Evolutionary conservation across 2,797 vertebrate species (phyloP).

Genomic region (Pseudomugil tenellus): DNA sequence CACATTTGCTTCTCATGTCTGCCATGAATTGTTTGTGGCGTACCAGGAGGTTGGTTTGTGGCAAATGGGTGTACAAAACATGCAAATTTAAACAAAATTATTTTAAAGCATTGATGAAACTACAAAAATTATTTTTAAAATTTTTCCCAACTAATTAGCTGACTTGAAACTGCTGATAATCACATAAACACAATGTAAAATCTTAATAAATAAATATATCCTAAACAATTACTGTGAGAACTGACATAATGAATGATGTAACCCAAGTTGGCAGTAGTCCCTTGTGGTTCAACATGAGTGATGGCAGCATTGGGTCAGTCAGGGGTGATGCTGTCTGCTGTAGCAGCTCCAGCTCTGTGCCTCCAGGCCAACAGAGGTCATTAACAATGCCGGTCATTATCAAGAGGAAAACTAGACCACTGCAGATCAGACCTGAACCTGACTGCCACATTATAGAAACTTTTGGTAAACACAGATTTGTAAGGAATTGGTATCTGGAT

Average conservation of each 20-base stretch:
- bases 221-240: conserved; percentile 13
- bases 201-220: too few relatives aligned
- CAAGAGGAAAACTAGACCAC: conserved; percentile 46
- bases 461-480: conserved; percentile 49
- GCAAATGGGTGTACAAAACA: too few relatives aligned
- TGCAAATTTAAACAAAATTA: too few relatives aligned
- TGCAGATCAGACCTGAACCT: conserved; percentile 44
- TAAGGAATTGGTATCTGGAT: neutral
- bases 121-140: too few relatives aligned
- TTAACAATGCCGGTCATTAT: conserved; percentile 78
- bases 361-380: conserved; percentile 73
- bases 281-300: conserved; percentile 59
- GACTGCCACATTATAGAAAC: conserved; percentile 28
- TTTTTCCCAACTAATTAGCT: too few relatives aligned
- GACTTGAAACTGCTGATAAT: too few relatives aligned
- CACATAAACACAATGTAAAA: too few relatives aligned
- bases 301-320: conserved; percentile 71
- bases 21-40: conserved; percentile 65
- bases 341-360: conserved; percentile 71
- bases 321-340: conserved; percentile 75
- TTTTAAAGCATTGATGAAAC: too few relatives aligned
- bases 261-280: conserved; percentile 28
- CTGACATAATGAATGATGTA: too few relatives aligned
- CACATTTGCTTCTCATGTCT: conserved; percentile 34
- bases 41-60: conserved; percentile 69